Evolutionary conservation across 2,888 invertebrate species (phyloP), one percentile per base, ranked within the genome.

Genomic region (Lasius platythorax): DNA sequence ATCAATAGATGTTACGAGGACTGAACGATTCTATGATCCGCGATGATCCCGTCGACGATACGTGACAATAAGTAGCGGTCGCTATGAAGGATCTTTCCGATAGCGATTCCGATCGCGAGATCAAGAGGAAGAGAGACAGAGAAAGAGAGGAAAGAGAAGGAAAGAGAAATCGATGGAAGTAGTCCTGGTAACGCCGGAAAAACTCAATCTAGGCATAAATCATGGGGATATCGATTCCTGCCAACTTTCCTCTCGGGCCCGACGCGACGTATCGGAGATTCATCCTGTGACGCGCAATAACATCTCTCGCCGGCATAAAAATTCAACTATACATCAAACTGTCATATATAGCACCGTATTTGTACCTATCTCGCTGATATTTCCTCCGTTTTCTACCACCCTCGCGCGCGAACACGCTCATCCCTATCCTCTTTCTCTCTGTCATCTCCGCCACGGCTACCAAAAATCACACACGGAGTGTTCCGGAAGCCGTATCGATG

Each of bases 311-410:
- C 92, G 89, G 92, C 91, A 93, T 93, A 93, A 93, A 93, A 92
- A 93, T 93, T 93, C 93, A 92, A 90, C 93, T 92, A 93, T 93
- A 93, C 89, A 93, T 93, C 93, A 93, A 92, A 90, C 92, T 93
- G 93, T 93, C 93, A 91, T 92, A 92, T 91, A 91, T 92, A 91
- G 86, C 91, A 88, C 87, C 90, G 92, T 92, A 93, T 93, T 93
- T 92, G 91, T 91, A 92, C 90, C 89, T 92, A 91, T 91, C 91
- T 90, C 88, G 83, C 91, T 91, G 91, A 92, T 93, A 92, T 92
- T 91, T 92, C 91, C 91, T 86, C 84, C 90, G 86, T 83, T 85
- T 85, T 43, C 76, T 50, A 73, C 18, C 83, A 28, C n/a, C 64
- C 58, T 5, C 28, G 64, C 75, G 37, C 67, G 75, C 66, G 63